Percentiles rank a stretch among this genome's conserved stretches.
Conservation (phyloP, 1,140 invertebrate species). For the Sarcophaga peregrina region DNA sequence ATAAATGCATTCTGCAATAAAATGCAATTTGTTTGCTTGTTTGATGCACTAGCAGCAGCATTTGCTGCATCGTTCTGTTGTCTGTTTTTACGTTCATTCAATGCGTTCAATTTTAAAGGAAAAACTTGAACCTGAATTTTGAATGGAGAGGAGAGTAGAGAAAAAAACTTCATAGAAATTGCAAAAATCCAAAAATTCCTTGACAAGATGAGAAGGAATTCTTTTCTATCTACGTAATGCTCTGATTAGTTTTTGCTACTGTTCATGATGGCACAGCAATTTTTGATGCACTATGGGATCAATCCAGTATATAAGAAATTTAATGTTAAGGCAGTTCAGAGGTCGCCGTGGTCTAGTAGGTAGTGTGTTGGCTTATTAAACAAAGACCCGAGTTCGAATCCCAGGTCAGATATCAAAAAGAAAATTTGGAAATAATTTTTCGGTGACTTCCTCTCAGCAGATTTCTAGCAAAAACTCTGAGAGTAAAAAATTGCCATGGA, state of each 20-base stretch:
- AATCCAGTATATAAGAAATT: no score
- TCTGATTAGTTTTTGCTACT: conserved; percentile 14
- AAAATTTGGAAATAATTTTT: no score
- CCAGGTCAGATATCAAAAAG: no score
- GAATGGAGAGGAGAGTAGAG: background rate
- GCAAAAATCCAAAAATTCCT: background rate
- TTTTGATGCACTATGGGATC: background rate
- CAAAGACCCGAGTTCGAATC: no score
- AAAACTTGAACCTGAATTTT: background rate
- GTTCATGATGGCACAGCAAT: background rate
- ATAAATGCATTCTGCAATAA: conserved; percentile 25
- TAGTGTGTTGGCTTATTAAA: no score
- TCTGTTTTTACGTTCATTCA: background rate
- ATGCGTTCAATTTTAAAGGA: background rate
- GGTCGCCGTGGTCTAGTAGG: no score
- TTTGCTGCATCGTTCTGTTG: background rate
- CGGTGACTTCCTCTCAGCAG: no score
- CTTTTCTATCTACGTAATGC: background rate
- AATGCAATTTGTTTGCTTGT: background rate
- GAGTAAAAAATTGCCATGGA: no score
- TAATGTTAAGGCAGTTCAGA: no score
- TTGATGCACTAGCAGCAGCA: background rate
- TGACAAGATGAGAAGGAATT: background rate
- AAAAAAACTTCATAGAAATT: background rate
- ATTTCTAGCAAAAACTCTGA: no score